These are phyloP conservation scores for Pseudoips prasinana DNA, from an alignment of 2,888 invertebrate genomes.

Conservation along the genomic window DNA sequence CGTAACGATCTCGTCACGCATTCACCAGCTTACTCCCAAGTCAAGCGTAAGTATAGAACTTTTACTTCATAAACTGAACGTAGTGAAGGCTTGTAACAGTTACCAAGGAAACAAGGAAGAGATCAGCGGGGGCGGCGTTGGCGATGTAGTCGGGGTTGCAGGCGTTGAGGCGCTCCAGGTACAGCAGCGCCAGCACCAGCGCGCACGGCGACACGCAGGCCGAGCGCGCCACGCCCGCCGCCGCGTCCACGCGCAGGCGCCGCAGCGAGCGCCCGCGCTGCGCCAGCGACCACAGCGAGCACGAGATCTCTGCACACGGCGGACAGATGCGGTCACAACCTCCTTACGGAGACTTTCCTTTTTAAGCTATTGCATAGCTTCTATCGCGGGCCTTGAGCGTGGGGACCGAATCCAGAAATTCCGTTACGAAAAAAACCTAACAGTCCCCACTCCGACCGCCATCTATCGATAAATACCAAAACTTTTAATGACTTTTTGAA, in stretches of 20 bases:
- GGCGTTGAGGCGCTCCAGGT: slow-evolving; percentile 93
- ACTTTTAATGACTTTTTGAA: too few relatives aligned
- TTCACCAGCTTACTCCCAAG: too few relatives aligned
- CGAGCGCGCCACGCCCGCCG: slow-evolving; percentile 88
- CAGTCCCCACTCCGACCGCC: too few relatives aligned
- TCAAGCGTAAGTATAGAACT: too few relatives aligned
- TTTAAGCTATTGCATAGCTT: too few relatives aligned
- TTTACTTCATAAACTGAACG: too few relatives aligned
- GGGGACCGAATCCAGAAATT: too few relatives aligned
- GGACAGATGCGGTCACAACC: neutral
- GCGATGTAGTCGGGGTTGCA: slow-evolving; percentile 92
- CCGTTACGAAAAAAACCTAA: too few relatives aligned
- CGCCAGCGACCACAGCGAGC: slow-evolving; percentile 90
- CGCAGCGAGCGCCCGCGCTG: slow-evolving; percentile 89
- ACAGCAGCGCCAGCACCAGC: slow-evolving; percentile 94
- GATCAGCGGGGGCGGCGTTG: slow-evolving; percentile 92
- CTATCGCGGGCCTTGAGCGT: too few relatives aligned
- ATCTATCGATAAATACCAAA: too few relatives aligned
- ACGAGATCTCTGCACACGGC: slow-evolving; percentile 89
- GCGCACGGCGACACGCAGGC: slow-evolving; percentile 96
- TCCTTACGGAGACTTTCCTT: neutral
- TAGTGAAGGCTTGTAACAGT: too few relatives aligned
- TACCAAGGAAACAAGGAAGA: slow-evolving; percentile 97
- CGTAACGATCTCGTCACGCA: too few relatives aligned
- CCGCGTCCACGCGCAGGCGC: slow-evolving; percentile 88